These are phyloP conservation scores for Holacanthella duospinosa DNA, from an alignment of 2,888 invertebrate genomes.

Conservation along the genomic window DNA sequence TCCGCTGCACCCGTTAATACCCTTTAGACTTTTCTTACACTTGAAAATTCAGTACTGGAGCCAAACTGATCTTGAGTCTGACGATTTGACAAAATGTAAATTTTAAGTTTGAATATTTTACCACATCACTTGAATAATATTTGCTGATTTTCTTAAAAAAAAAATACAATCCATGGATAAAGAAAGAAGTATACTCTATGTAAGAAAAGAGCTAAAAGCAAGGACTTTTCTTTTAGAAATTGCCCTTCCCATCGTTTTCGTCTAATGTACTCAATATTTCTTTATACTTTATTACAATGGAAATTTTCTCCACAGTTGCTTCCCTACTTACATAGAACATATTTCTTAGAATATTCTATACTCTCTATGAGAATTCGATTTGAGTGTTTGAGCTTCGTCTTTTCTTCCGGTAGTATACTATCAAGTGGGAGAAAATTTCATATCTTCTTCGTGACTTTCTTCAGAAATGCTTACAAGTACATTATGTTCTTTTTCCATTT, in stretches of 20 bases:
- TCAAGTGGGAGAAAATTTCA: conserved; percentile 1
- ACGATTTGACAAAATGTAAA: too few species aligned
- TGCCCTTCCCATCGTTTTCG: neutral
- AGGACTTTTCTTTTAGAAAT: neutral
- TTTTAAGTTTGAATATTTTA: too few species aligned
- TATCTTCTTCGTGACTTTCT: neutral
- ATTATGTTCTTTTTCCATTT: too few species aligned
- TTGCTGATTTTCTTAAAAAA: too few species aligned
- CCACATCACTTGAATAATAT: too few species aligned
- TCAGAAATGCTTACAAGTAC: neutral
- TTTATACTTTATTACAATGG: conserved; percentile 1
- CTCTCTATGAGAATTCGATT: neutral
- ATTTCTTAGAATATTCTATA: neutral
- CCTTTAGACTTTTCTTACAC: too few species aligned
- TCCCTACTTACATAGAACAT: neutral
- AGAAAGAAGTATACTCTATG: neutral
- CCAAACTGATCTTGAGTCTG: too few species aligned
- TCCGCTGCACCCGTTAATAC: too few species aligned
- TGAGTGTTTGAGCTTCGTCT: neutral
- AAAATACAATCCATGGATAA: neutral
- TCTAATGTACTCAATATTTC: conserved; percentile 2
- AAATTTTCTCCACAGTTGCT: neutral
- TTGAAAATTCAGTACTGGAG: too few species aligned
- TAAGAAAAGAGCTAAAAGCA: neutral
- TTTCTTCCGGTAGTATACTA: neutral